Evolutionary conservation across 2,113 vertebrate genomes (phyloP).

Genomic region (Oxyura jamaicensis): DNA sequence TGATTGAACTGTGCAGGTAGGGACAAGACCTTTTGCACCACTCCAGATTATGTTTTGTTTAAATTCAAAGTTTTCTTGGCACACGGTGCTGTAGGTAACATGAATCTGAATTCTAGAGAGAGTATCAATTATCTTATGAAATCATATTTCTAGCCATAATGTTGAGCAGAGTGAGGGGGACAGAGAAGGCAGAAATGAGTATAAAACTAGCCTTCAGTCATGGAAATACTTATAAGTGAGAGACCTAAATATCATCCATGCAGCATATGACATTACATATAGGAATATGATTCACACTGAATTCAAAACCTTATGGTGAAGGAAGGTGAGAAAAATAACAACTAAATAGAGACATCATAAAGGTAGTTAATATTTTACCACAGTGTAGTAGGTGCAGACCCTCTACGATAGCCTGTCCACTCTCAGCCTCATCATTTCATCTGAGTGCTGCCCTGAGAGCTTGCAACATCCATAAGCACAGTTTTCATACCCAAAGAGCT

Average conservation of each 20-base stretch:
- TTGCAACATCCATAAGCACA: not conserved
- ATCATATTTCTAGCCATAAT: not conserved
- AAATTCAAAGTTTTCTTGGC: not conserved
- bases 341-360: not conserved
- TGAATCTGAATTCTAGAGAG: not conserved
- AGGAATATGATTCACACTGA: not conserved
- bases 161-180: rapidly evolving
- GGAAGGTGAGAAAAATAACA: not conserved
- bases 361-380: not conserved
- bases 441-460: not conserved
- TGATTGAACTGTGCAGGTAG: not conserved
- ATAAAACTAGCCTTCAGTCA: not conserved
- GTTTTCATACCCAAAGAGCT: not conserved
- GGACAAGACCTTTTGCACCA: not conserved
- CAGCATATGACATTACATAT: not conserved
- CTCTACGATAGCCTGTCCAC: not conserved
- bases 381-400: not conserved
- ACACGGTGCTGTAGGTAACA: not conserved
- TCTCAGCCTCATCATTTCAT: not conserved
- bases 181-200: not conserved
- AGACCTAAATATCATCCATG: not conserved
- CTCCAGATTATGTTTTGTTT: not conserved
- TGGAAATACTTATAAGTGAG: not conserved
- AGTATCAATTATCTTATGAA: not conserved
- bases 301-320: not conserved